Base-by-base conservation (phyloP, 2,888 invertebrate genomes). In the Ctena decussata region DNA sequence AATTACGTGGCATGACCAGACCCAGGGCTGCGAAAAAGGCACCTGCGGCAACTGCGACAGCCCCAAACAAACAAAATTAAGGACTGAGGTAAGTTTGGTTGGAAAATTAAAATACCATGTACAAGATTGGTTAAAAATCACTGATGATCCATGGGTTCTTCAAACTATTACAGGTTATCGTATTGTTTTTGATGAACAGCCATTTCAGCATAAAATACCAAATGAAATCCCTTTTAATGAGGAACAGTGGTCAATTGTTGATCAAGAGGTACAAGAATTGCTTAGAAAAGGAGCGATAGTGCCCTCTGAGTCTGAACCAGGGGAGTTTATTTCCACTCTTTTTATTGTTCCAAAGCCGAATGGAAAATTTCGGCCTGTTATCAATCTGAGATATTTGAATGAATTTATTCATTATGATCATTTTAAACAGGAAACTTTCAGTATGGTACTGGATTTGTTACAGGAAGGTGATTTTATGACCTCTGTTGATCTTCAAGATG, bases 81-180 rank as follows among this genome's bases (percentile, higher is more conserved):
- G n/a, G 3, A 27, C 5, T 2, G 65, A 70, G 57, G 57, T 57
- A 69, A 39, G 60, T 69, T 18, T 24, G 30, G 75, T 80, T 65
- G 74, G 80, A 0, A 80, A 75, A 41, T 18, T 75, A 12, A 65
- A 65, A 24, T 49, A 27, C 30, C 32, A 35, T 74, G 8, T 72
- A 21, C 18, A 77, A 46, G 39, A n/a, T 37, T 77, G 77, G 77
- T 3, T 77, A 49, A 32, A 72, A 49, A 70, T 39, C 39, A 82
- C 77, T 15, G 30, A 82, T 57, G 82, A 82, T 65, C 60, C 77
- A 21, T 77, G 82, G 77, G 60, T 82, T 73, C 35, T 77, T 18
- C 39, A 77, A 35, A 41, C 73, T 37, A 35, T 82, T 44, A 12
- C 39, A 15, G 82, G 82, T 8, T 82, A 77, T 41, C 60, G 60